phyloP scores from a whole-genome alignment of 2,888 invertebrate genomes.

The Pantelozetes paolii region DNA sequence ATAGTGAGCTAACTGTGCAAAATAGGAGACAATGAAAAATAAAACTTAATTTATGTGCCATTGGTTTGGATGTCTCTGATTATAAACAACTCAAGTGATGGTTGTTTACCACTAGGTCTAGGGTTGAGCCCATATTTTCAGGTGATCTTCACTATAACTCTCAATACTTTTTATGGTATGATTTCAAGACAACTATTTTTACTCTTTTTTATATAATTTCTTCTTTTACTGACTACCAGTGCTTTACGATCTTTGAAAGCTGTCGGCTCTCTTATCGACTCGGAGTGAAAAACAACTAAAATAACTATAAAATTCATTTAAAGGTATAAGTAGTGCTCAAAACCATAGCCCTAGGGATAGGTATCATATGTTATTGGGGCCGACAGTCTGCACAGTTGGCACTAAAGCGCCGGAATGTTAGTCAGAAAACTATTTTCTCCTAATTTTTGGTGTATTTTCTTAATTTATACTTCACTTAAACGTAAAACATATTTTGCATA shows the following conservation, averaged over 20 bases:
- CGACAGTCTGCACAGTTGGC: not conserved
- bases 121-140: not conserved
- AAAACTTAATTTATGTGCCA: constrained; percentile 6
- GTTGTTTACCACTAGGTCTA: not conserved
- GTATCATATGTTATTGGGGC: not conserved
- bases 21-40: not conserved
- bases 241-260: constrained; percentile 9
- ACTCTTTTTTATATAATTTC: not conserved
- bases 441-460: not conserved
- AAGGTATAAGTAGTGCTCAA: not conserved
- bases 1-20: not conserved
- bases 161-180: not conserved
- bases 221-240: not conserved
- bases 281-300: not conserved
- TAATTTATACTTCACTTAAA: not conserved
- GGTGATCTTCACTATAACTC: not conserved
- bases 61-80: not conserved
- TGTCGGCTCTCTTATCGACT: constrained; percentile 1
- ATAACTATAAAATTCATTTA: constrained; percentile 25
- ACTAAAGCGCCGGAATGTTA: constrained; percentile 1
- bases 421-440: not conserved
- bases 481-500: constrained; percentile 14
- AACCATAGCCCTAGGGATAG: not conserved
- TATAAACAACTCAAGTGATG: not conserved
- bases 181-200: not conserved